Evolutionary conservation across 2,113 vertebrate species (phyloP).

Genomic region (Setophaga petechia): DNA sequence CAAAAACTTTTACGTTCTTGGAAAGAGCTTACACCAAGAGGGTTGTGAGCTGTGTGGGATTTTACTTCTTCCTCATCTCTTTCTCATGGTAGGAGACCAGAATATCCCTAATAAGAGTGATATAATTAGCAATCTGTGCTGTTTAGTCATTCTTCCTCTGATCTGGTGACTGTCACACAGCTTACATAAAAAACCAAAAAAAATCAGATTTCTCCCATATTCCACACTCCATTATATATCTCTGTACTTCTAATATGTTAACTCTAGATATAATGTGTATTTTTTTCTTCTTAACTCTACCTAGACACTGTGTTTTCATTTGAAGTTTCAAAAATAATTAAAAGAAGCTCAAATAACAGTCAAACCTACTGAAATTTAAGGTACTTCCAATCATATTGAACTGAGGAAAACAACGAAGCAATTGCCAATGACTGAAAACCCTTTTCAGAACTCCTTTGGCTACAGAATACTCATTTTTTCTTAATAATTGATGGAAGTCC

Average conservation of each 20-base stretch:
- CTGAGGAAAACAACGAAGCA: not conserved
- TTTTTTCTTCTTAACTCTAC: not conserved
- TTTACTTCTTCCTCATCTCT: not conserved
- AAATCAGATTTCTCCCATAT: not conserved
- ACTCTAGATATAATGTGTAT: not conserved
- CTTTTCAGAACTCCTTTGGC: not conserved
- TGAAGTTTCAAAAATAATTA: not conserved
- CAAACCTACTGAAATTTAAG: not conserved
- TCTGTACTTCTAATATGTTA: not conserved
- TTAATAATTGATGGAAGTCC: not conserved
- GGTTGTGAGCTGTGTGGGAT: not conserved
- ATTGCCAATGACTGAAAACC: not conserved
- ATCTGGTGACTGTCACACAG: not conserved
- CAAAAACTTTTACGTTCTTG: not conserved
- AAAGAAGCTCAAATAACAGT: not conserved
- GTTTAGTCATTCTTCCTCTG: not conserved
- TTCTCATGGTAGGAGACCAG: not conserved
- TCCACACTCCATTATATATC: not conserved
- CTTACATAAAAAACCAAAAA: not conserved
- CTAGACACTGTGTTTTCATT: not conserved
- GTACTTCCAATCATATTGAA: not conserved
- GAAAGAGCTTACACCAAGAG: accelerated
- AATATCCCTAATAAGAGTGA: not conserved
- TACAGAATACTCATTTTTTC: not conserved
- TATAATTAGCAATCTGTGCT: not conserved